These are phyloP conservation scores for Microtus oregoni DNA, from an alignment of 2,113 vertebrate genomes.

Conservation along the genomic window DNA sequence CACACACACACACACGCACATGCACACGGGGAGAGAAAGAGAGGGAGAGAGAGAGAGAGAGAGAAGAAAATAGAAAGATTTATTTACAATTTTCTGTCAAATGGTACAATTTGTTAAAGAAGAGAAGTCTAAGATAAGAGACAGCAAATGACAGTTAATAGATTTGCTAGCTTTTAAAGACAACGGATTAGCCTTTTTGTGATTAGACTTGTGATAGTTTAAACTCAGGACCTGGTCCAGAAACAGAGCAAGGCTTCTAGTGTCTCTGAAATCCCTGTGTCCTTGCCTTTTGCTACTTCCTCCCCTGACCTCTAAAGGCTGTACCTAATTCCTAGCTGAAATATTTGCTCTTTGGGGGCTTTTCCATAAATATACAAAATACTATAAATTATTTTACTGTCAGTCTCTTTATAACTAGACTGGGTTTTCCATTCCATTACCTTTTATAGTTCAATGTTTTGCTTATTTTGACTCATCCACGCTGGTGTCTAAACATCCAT, in stretches of 20 bases:
- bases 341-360: background rate
- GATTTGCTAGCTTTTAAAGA: background rate
- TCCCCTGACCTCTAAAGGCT: background rate
- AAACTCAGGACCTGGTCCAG: background rate
- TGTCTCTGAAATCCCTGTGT: background rate
- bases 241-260: background rate
- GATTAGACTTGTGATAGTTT: fast-evolving
- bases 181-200: too few relatives aligned
- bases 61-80: background rate
- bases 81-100: background rate
- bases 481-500: fast-evolving
- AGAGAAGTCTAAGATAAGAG: background rate
- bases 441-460: background rate
- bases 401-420: background rate
- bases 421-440: background rate
- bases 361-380: background rate
- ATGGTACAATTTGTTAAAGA: background rate
- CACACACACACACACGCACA: background rate
- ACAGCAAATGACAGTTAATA: background rate
- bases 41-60: too few relatives aligned
- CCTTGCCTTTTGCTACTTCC: fast-evolving
- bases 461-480: background rate
- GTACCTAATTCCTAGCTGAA: background rate
- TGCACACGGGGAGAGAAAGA: fast-evolving
- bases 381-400: background rate